Evolutionary conservation across 1,140 invertebrate genomes (phyloP).

Genomic region (Drosophila repleta): DNA sequence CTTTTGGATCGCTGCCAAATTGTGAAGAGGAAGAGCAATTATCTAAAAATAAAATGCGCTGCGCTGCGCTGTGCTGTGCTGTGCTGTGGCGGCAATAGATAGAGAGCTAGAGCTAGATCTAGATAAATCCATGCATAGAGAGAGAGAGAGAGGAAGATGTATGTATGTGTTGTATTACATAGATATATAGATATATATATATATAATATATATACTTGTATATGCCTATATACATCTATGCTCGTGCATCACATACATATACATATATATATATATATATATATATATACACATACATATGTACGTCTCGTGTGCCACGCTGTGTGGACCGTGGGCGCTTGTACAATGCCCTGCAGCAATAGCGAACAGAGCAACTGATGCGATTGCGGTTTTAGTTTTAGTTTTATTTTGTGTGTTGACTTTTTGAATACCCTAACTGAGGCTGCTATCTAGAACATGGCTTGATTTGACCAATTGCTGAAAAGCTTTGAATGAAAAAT

Average conservation of each 20-base stretch:
- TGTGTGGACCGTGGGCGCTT: constrained; percentile 47
- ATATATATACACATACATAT: background rate
- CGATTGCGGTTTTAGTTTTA: constrained; percentile 9
- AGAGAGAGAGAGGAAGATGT: no score
- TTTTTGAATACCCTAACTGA: background rate
- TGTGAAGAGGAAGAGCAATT: constrained; percentile 55
- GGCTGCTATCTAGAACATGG: no score
- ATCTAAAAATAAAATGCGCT: constrained; percentile 55
- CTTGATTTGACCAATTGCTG: no score
- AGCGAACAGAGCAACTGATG: constrained; percentile 11
- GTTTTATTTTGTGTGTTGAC: no score
- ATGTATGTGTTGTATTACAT: no score
- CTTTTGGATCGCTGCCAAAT: constrained; percentile 52
- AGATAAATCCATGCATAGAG: constrained; percentile 40
- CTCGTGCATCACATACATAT: background rate
- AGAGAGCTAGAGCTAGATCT: constrained; percentile 46
- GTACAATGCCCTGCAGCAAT: constrained; percentile 46
- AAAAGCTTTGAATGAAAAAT: no score
- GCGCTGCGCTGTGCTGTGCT: constrained; percentile 8
- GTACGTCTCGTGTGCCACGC: constrained; percentile 3
- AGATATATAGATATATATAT: no score
- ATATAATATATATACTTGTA: no score
- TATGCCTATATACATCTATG: no score
- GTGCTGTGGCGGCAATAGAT: constrained; percentile 37
- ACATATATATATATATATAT: no score